Base-by-base conservation (phyloP, 2,888 invertebrate species). In the Pecten maximus region DNA sequence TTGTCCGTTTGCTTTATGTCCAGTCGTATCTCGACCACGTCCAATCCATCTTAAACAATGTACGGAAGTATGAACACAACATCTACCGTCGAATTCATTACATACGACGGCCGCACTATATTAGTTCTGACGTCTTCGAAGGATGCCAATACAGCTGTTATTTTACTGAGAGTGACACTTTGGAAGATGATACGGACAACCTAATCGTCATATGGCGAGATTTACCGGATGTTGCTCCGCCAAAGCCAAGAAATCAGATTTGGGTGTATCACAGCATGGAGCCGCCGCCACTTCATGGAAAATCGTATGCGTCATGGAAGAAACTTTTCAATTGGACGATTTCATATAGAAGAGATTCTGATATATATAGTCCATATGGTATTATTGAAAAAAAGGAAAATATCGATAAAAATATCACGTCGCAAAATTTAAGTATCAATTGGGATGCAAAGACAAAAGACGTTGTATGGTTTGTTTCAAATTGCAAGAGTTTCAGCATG, bases 231-330 rank as follows among this genome's bases (percentile, higher is more conserved):
- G 23, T 16, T 8, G 23, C 60, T n/a, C 60, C 60, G 60, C 60
- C 23, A 2, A 60, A 60, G 23, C 60, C 60, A 60, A 60, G 60
- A 23, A 60, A 60, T n/a, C 60, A 60, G 23, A 60, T 60, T 6
- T 60, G 60, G 60, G 60, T 60, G 6, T 60, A 23, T 60, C 60
- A 60, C n/a, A 60, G n/a, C 60, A 60, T 60, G 60, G 60, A 60
- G 23, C 60, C 60, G 23, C 60, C 60, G 23, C 23, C 60, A 60
- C 19, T 60, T 60, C 60, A 60, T 6, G 23, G 23, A 23, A 60
- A 23, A 23, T n/a, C n/a, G 6, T 60, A 60, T n/a, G 23, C 60
- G 0, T 2, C 23, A 2, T 60, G 60, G 60, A 60, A 23, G 23
- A 23, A 23, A 23, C 60, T 23, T 60, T 60, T 60, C n/a, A 60